phyloP scores from a whole-genome alignment of 64 coral and sea anemone genomes.

The Astreopora myriophthalma region DNA sequence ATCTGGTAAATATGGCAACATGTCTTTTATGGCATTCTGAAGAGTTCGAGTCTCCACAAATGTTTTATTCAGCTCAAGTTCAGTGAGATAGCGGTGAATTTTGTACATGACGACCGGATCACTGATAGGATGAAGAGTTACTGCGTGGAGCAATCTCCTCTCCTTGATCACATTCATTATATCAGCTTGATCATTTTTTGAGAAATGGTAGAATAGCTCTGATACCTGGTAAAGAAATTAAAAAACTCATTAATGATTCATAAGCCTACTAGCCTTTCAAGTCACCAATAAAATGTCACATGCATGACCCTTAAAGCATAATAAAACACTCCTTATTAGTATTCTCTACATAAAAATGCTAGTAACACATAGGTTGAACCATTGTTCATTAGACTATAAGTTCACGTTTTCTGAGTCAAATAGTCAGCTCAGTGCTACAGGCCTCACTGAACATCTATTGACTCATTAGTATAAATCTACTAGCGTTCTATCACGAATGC shows the following conservation, averaged over 20 bases:
- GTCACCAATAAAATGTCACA: too few species aligned
- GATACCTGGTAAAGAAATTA: conserved; percentile 48
- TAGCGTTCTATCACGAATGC: too few species aligned
- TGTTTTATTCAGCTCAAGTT: conserved; percentile 90
- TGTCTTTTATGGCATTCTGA: conserved; percentile 88
- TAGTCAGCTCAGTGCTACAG: too few species aligned
- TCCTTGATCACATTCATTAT: conserved; percentile 70
- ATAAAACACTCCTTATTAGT: too few species aligned
- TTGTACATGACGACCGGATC: conserved; percentile 81
- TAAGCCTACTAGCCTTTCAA: too few species aligned
- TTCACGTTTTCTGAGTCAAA: too few species aligned
- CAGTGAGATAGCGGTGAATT: conserved; percentile 92
- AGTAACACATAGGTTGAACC: too few species aligned
- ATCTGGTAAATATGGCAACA: conserved; percentile 93
- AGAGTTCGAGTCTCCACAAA: conserved; percentile 89
- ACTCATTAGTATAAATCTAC: too few species aligned
- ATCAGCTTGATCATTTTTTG: conserved; percentile 40
- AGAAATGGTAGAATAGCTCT: conserved; percentile 82
- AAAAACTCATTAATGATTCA: background rate
- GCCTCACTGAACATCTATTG: too few species aligned
- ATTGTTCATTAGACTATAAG: too few species aligned
- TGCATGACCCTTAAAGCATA: too few species aligned
- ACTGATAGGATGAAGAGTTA: conserved; percentile 58
- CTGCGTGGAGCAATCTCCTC: conserved; percentile 46
- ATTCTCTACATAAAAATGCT: too few species aligned